Base-by-base conservation (phyloP, 2,113 vertebrate species). In the Triplophysa tibetana region DNA sequence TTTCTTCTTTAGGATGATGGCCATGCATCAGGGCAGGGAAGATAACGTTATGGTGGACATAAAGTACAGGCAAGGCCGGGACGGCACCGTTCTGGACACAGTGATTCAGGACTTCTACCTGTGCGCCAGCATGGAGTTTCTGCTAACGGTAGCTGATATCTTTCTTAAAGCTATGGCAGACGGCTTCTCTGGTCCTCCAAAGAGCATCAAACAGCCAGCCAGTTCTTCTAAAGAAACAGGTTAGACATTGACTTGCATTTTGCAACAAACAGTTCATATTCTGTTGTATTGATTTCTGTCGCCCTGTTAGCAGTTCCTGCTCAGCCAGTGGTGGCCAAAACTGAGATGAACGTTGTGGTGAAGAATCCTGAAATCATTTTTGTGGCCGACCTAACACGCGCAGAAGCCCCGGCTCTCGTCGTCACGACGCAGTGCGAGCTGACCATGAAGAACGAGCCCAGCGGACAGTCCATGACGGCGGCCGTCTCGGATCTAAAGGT, bases 91-190 rank as follows among this genome's bases (percentile, higher is more conserved):
- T 4, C 83, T 96, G 81, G 94, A 97, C 62, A 90, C 92, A 23
- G 62, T 95, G 87, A 90, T 98, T 78, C 95, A 96, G 89, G 96
- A 99, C 82, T 88, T 94, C 61, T 97, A 98, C 81, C 89, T 99
- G 67, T 99, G 97, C 87, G 97, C 98, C 81, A 98, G 96, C 90
- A 95, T 98, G 92, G 96, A 99, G 87, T 99, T 98, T 90, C 90
- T 98, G 48, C 90, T 94, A 79, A 97, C 95, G 0, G 96, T 99
- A 80, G 94, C 92, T 54, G 94, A 97, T 88, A 90, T 98, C 83
- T 99, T 99, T 84, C 83, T 96, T 16, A 95, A 96, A 81, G 94
- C 98, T 76, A 93, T 90, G 62, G 89, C 93, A 63, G 88, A 94
- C 83, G 95, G 95, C 23, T 92, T 93, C 85, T 87, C 88, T 76